These are phyloP conservation scores for Ceryle rudis DNA, from an alignment of 2,797 vertebrate genomes.

Conservation along the genomic window DNA sequence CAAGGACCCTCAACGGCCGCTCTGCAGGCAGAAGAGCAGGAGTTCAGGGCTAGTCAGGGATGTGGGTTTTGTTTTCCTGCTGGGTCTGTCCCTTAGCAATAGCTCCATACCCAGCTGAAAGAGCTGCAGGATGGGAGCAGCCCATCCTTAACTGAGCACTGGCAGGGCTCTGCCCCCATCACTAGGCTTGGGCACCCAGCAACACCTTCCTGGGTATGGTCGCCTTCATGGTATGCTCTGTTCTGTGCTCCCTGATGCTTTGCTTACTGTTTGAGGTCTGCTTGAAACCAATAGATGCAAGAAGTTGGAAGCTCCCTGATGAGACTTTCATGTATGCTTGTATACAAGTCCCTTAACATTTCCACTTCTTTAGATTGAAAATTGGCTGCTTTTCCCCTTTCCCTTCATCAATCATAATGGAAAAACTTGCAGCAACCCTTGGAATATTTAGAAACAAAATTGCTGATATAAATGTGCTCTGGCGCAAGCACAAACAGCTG, in stretches of 20 bases:
- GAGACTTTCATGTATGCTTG: neutral
- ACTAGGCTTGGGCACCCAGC: neutral
- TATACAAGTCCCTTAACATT: neutral
- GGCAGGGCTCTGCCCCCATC: neutral
- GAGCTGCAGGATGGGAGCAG: neutral
- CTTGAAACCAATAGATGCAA: accelerated
- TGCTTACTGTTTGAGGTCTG: neutral
- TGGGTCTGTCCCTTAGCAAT: neutral
- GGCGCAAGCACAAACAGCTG: constrained; percentile 56
- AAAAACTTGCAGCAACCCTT: neutral
- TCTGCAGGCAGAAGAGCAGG: neutral
- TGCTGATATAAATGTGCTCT: constrained; percentile 14
- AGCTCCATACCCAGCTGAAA: neutral
- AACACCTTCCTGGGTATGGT: accelerated
- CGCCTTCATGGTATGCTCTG: neutral
- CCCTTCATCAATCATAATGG: neutral
- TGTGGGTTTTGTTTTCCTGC: neutral
- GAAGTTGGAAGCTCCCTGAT: neutral
- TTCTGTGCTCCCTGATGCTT: neutral
- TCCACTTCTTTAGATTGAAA: neutral
- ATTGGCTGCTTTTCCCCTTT: neutral
- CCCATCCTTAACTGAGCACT: neutral
- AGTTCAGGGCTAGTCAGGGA: accelerated
- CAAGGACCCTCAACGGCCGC: neutral
- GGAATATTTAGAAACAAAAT: neutral